phyloP scores from a whole-genome alignment of 2,888 invertebrate species.

The Hirtodrosophila duncani region DNA sequence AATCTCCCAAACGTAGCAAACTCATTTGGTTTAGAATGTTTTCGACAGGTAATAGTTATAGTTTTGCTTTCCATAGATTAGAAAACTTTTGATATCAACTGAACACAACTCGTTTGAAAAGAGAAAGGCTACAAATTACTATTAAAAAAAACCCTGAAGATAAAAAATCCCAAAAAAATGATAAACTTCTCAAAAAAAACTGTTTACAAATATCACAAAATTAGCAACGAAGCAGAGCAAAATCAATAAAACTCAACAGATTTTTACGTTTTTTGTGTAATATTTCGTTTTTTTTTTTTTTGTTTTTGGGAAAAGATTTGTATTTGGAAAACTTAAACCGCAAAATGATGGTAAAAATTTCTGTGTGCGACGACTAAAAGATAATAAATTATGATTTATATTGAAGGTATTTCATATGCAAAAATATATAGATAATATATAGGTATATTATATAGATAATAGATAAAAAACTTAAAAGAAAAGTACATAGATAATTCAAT shows the following conservation, averaged over 20 bases:
- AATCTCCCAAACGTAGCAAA: too few relatives aligned
- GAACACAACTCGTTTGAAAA: constrained; percentile 62
- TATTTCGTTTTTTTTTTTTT: constrained; percentile 32
- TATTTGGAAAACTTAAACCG: constrained; percentile 26
- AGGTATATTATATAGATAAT: constrained; percentile 27
- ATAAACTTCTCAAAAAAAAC: constrained; percentile 30
- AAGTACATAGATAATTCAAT: constrained; percentile 20
- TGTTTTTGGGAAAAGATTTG: constrained; percentile 34
- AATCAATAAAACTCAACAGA: constrained; percentile 67
- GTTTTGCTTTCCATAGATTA: constrained; percentile 2
- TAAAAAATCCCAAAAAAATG: constrained; percentile 10
- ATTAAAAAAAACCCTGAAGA: constrained; percentile 13
- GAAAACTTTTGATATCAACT: constrained; percentile 52
- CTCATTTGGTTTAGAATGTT: constrained; percentile 55
- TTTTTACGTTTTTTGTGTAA: constrained; percentile 34
- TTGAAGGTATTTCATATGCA: constrained; percentile 60
- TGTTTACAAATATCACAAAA: constrained; percentile 69
- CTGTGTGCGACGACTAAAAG: constrained; percentile 26
- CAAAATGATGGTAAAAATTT: constrained; percentile 41
- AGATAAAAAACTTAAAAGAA: constrained; percentile 30
- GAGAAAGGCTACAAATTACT: constrained; percentile 51
- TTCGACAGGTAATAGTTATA: constrained; percentile 28
- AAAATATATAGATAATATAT: constrained; percentile 30
- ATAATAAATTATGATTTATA: constrained; percentile 58
- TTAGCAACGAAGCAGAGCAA: constrained; percentile 68